Conservation (phyloP, 2,113 vertebrate genomes). For the Sphyrna mokarran region DNA sequence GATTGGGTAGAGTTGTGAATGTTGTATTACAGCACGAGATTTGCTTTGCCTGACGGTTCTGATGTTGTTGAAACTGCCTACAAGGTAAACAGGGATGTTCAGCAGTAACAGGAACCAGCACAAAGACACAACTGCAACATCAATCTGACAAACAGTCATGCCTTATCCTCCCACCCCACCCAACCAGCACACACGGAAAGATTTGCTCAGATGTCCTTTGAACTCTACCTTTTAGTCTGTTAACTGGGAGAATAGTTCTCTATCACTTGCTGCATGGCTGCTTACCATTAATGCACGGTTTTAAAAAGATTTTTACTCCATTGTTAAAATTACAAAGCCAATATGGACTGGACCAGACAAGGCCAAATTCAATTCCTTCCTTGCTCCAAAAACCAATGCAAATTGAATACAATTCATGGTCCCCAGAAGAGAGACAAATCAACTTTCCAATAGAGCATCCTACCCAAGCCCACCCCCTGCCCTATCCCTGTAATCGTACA, state of each 20-base stretch:
- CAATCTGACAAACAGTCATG: not conserved
- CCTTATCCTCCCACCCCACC: not conserved
- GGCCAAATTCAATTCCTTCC: too few relatives aligned
- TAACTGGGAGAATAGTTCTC: not conserved
- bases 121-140: not conserved
- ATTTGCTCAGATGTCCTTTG: not conserved
- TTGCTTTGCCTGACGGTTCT: not conserved
- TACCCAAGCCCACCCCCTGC: too few relatives aligned
- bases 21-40: not conserved
- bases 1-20: not conserved
- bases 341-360: too few relatives aligned
- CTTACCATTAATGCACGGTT: not conserved
- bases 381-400: not conserved
- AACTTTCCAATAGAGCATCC: too few relatives aligned
- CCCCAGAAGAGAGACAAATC: too few relatives aligned
- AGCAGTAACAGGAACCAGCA: not conserved
- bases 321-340: too few relatives aligned
- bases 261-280: not conserved
- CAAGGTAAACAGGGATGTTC: not conserved
- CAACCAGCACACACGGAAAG: not conserved
- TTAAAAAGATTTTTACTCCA: too few relatives aligned
- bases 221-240: not conserved
- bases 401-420: too few relatives aligned
- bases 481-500: too few relatives aligned
- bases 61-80: not conserved